These are phyloP conservation scores for Spea multiplicata DNA, from an alignment of 2,113 vertebrate species.

Conservation along the genomic window DNA sequence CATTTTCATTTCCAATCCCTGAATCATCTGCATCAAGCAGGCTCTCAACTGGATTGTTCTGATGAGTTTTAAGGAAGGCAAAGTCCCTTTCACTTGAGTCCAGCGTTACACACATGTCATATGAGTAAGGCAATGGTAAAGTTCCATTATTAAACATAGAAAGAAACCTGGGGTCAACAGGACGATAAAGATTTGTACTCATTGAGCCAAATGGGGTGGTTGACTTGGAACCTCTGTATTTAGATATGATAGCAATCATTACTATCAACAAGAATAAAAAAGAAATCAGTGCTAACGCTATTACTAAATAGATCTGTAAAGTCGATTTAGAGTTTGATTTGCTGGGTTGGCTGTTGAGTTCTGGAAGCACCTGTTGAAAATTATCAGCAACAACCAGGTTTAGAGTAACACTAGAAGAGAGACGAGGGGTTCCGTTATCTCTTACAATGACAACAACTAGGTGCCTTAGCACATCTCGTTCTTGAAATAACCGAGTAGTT, in stretches of 20 bases:
- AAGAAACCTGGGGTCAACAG: slow-evolving; percentile 32
- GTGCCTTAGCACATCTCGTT: slow-evolving; percentile 60
- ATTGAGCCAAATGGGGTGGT: slow-evolving; percentile 52
- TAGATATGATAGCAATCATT: slow-evolving; percentile 60
- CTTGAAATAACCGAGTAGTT: slow-evolving; percentile 54
- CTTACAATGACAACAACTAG: slow-evolving; percentile 59
- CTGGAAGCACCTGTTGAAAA: slow-evolving; percentile 67
- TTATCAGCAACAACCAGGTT: slow-evolving; percentile 72
- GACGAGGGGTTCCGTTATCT: slow-evolving; percentile 55
- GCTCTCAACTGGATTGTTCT: background rate
- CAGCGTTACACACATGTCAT: slow-evolving; percentile 51
- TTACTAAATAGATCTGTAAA: slow-evolving; percentile 44
- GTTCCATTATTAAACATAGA: slow-evolving; percentile 36
- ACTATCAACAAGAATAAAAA: slow-evolving; percentile 45
- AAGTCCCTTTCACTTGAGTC: slow-evolving; percentile 50
- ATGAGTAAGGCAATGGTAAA: slow-evolving; percentile 53
- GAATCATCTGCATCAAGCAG: background rate
- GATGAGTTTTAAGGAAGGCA: slow-evolving; percentile 44
- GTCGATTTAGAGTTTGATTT: slow-evolving; percentile 38
- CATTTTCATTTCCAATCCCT: background rate
- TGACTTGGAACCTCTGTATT: slow-evolving; percentile 56
- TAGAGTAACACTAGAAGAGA: slow-evolving; percentile 72
- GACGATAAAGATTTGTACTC: slow-evolving; percentile 36
- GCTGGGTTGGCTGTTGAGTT: slow-evolving; percentile 51
- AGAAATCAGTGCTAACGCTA: slow-evolving; percentile 50